Evolutionary conservation across 2,797 vertebrate genomes (phyloP), one percentile per base, ranked within the genome.

Genomic region (Coracias cyanogaster): DNA sequence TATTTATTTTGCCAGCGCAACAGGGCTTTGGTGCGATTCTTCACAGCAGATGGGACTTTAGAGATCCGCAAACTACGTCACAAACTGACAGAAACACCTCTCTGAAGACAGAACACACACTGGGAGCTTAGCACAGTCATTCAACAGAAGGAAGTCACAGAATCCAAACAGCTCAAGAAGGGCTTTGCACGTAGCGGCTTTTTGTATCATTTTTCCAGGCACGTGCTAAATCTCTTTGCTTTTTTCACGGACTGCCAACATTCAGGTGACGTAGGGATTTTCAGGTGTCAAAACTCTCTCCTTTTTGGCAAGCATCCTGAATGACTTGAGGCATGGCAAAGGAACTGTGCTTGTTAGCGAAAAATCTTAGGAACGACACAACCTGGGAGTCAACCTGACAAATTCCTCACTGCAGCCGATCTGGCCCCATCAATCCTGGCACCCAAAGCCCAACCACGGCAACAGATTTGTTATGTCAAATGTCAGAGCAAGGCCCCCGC

Each of bases 401-500:
- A 82, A 65, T 14, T 65, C 37, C 54, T 73, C 71, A 7, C 31
- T 61, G 60, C 54, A 29, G 12, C n/a, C 1, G 1, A 28, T 8
- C 49, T 45, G 67, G 22, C 26, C 55, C 67, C 49, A 46, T 73
- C 74, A 58, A 11, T 46, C 11, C 35, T 8, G 20, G 6, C 57
- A 15, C 1, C 37, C 13, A n/a, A 65, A 85, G 22, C 21, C 71
- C 43, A 54, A 2, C 18, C 16, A 29, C 2, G n/a, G 43, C 11
- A 66, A 33, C 31, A 46, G 25, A 26, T 35, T 33, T 37, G 10
- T 14, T 37, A 28, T 20, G 13, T 49, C n/a, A 35, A 62, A 52
- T 17, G 16, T 20, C 15, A 45, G 60, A 31, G 37, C 8, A 16
- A 10, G 58, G 52, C 19, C 3, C 1, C 10, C 0, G 2, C 48